Percentiles rank a stretch among this genome's conserved stretches.
phyloP scores from a whole-genome alignment of 2,888 invertebrate genomes.

The Pseudolycoriella hygida region DNA sequence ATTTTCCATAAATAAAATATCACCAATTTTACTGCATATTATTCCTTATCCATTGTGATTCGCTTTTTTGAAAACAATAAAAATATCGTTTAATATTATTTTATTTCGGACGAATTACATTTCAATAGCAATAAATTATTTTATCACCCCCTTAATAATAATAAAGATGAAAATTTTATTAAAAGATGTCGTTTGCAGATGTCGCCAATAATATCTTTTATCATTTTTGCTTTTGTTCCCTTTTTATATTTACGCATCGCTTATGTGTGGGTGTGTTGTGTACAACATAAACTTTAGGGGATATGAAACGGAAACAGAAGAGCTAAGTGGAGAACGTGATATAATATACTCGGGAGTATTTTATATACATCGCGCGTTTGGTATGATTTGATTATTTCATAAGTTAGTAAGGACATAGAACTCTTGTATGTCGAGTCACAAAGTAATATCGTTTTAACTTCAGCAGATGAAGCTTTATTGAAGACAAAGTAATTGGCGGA shows the following conservation, averaged over 20 bases:
- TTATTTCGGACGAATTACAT: constrained; percentile 5
- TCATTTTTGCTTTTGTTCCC: constrained; percentile 25
- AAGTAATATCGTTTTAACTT: too few species aligned
- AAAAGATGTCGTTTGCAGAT: constrained; percentile 33
- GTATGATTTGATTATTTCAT: too few species aligned
- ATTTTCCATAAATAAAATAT: too few species aligned
- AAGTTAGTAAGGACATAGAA: too few species aligned
- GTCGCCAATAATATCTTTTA: constrained; percentile 31
- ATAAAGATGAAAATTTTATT: constrained; percentile 34
- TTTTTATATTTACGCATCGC: neutral
- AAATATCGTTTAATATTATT: neutral
- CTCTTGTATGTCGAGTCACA: too few species aligned
- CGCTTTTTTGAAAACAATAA: neutral
- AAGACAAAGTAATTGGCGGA: too few species aligned
- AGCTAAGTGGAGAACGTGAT: too few species aligned
- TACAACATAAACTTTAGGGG: neutral
- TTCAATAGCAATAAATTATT: constrained; percentile 12
- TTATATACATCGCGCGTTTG: too few species aligned
- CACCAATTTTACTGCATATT: neutral
- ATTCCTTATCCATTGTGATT: neutral
- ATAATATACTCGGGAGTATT: too few species aligned
- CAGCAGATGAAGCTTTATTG: too few species aligned
- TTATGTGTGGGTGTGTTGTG: constrained; percentile 1
- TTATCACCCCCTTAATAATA: constrained; percentile 15
- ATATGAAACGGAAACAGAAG: too few species aligned